phyloP scores from a whole-genome alignment of 2,113 vertebrate species.

The Lophotis ruficrista region DNA sequence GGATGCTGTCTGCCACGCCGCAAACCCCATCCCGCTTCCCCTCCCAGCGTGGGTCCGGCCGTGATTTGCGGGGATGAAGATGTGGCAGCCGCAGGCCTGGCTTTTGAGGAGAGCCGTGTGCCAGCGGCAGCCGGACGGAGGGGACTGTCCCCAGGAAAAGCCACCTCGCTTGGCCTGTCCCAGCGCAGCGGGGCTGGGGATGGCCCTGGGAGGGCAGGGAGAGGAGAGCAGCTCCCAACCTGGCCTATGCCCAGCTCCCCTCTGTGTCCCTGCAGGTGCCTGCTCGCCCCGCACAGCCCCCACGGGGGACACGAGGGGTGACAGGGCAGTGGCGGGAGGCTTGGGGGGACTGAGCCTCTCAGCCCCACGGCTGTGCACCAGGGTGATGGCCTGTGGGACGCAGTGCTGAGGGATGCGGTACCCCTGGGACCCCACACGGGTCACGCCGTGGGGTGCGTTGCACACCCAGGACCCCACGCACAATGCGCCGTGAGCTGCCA shows the following conservation, averaged over 20 bases:
- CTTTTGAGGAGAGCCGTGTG: background rate
- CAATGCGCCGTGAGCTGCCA: background rate
- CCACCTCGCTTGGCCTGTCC: background rate
- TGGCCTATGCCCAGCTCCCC: background rate
- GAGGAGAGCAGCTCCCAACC: background rate
- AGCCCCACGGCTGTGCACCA: background rate
- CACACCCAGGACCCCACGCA: fast-evolving
- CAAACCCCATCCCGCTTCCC: background rate
- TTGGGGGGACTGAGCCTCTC: background rate
- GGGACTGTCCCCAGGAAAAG: background rate
- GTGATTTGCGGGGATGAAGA: background rate
- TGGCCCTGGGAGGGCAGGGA: background rate
- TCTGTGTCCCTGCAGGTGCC: background rate
- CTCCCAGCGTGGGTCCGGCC: fast-evolving
- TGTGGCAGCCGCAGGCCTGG: background rate
- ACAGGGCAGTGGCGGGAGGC: background rate
- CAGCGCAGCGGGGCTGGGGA: background rate
- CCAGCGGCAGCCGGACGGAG: fast-evolving
- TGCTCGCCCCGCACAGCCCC: background rate
- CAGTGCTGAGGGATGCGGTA: fast-evolving
- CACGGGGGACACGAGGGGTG: too few relatives aligned
- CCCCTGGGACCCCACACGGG: fast-evolving
- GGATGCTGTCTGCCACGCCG: background rate
- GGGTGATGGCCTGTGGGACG: fast-evolving
- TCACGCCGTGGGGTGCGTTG: background rate